Base-by-base conservation (phyloP, 2,888 invertebrate species). In the Esperia sulphurella region DNA sequence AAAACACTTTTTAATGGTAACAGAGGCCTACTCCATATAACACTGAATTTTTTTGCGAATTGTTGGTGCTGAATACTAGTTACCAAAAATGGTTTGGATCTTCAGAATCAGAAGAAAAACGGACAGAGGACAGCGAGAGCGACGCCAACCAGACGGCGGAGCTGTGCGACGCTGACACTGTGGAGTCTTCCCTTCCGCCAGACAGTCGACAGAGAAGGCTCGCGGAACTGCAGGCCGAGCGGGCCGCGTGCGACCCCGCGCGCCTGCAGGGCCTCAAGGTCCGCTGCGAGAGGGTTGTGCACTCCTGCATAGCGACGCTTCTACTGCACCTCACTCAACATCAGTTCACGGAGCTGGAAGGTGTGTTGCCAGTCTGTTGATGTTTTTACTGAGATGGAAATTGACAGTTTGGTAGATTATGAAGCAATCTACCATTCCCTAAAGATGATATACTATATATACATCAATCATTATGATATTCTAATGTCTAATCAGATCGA, bases 261-360 rank as follows among this genome's bases (percentile, higher is more conserved):
- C 93, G 95, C 58, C 84, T 96, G 51, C 94, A 94, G 66, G 93
- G 93, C 59, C 87, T 96, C 49, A 95, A 89, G 75, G 79, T 91
- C 43, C 92, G 93, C 57, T 95, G 94, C 73, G 94, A 95, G 90
- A 91, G 92, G 57, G 90, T 96, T 50, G 94, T 96, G 10, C 91
- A 96, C 60, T 94, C 95, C 63, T 96, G 96, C 77, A 95, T 96
- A 64, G 95, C 95, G 33, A 95, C 95, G 46, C 89, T 96, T 52
- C 81, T 97, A 48, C 90, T 96, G 47, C 95, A 95, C 76, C 90
- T 96, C 55, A 95, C 95, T 10, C 91, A 95, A 57, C 94, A 95
- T 73, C 94, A 96, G 73, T 96, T 96, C 79, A 95, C 93, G 68
- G 95, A 96, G 82, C 93, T 96, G 68, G 96, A 96, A 93, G 95